Evolutionary conservation across 2,888 invertebrate genomes (phyloP), one percentile per base, ranked within the genome.

Genomic region (Pinctada fucata): DNA sequence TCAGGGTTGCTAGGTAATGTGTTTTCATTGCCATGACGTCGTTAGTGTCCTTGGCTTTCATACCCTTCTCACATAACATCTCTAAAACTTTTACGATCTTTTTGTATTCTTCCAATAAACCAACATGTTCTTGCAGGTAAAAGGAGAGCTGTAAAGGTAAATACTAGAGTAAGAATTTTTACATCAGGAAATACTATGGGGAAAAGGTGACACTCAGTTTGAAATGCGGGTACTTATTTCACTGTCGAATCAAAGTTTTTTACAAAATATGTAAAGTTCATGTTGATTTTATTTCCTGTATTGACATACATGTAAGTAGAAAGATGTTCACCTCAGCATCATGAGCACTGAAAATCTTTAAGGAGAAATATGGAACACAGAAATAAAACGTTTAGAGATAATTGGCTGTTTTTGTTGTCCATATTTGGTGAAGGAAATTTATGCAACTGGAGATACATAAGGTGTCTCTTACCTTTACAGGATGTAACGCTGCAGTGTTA

Each of bases 1-100:
- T 82, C 31, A 91, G 74, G 16, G 85, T 83, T 6, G 88, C 83
- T 5, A 91, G 83, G 77, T 91, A 92, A 82, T 92, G 91, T 3
- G 90, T 84, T 80, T 92, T 92, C 79, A 92, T 84, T 2, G 91
- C 91, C 81, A 90, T 85, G 31, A 90, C 85, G 77, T 92, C 92
- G 91, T 99, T 98, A 1, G 95, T 95, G 83, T 97, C 97, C 64
- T 91, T 94, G 94, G 58, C 95, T 82, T 91, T 91, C 83, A 96
- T 96, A 95, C 98, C 96, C 93, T 98, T 97, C 89, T 97, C 97
- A 88, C 96, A 95, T 94, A 99, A 95, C 78, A 96, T 91, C 86
- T 96, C 96, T 81, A 99, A 93, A 0, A 97, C 96, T 90, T 95
- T 96, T 85, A 95, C 92, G 51, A 95, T 93, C 92, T 96, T 96